These are phyloP conservation scores for Eutolmus rufibarbis DNA, from an alignment of 2,888 invertebrate species.

Conservation along the genomic window DNA sequence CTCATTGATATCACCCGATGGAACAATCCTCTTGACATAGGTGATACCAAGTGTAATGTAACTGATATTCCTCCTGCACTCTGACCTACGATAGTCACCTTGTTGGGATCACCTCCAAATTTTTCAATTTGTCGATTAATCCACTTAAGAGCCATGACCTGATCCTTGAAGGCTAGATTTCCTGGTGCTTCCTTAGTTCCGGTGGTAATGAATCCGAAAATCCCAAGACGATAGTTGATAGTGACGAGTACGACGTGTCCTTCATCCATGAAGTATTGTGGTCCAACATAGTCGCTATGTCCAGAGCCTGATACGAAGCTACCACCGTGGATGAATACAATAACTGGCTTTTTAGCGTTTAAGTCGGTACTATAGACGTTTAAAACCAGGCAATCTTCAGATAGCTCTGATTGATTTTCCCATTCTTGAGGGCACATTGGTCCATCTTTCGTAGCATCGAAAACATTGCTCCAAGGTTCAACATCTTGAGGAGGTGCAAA, in stretches of 20 bases:
- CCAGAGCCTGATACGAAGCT: slow-evolving; percentile 70
- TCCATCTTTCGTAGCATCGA: slow-evolving; percentile 68
- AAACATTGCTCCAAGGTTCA: slow-evolving; percentile 64
- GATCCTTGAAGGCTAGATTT: slow-evolving; percentile 76
- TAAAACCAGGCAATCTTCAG: slow-evolving; percentile 68
- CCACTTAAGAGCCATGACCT: slow-evolving; percentile 73
- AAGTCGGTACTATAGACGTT: slow-evolving; percentile 66
- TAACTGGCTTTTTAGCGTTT: slow-evolving; percentile 65
- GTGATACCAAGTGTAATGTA: slow-evolving; percentile 69
- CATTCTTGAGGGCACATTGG: slow-evolving; percentile 66
- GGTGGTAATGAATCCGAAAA: slow-evolving; percentile 69
- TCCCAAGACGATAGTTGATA: slow-evolving; percentile 69
- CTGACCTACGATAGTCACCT: slow-evolving; percentile 72
- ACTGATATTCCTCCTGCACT: slow-evolving; percentile 66
- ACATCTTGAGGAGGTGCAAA: slow-evolving; percentile 64
- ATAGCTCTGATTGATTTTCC: slow-evolving; percentile 53
- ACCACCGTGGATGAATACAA: slow-evolving; percentile 74
- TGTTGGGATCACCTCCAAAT: slow-evolving; percentile 73
- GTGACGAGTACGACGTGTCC: slow-evolving; percentile 70
- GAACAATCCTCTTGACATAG: slow-evolving; percentile 74
- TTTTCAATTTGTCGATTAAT: slow-evolving; percentile 70
- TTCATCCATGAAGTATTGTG: slow-evolving; percentile 71
- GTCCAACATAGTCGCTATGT: slow-evolving; percentile 66
- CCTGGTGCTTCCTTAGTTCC: slow-evolving; percentile 73
- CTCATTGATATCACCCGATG: slow-evolving; percentile 76